These are phyloP conservation scores for Strix uralensis DNA, from an alignment of 2,113 vertebrate species.

Conservation along the genomic window DNA sequence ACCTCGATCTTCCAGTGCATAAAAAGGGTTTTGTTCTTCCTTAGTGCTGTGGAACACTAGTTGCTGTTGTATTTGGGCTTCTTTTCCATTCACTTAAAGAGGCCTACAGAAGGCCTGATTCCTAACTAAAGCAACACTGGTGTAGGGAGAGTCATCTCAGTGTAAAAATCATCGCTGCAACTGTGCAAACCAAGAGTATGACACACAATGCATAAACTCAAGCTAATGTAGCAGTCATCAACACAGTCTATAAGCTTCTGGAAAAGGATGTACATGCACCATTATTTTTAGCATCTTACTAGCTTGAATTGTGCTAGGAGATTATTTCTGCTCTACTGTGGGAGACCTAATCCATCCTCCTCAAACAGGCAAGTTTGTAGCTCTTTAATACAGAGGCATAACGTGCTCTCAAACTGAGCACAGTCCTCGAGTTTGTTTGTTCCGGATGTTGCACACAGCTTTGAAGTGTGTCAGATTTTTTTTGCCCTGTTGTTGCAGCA, in stretches of 20 bases:
- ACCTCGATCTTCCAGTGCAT: background rate
- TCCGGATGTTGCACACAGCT: fast-evolving
- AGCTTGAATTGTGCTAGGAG: background rate
- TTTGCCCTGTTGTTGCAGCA: background rate
- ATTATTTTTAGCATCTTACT: background rate
- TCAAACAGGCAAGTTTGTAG: background rate
- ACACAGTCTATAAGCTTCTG: background rate
- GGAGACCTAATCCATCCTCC: background rate
- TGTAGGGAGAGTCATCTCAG: background rate
- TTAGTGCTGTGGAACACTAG: background rate
- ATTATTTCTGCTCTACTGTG: background rate
- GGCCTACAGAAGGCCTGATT: background rate
- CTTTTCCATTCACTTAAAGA: background rate
- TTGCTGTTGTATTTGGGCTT: background rate
- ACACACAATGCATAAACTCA: background rate
- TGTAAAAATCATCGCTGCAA: background rate
- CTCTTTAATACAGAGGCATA: background rate
- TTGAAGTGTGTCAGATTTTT: background rate
- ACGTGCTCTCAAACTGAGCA: fast-evolving
- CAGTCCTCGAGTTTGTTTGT: background rate
- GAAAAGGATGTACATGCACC: background rate
- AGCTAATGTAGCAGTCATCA: background rate
- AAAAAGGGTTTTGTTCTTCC: background rate
- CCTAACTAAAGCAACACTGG: background rate
- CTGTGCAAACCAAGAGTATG: background rate